Base-by-base conservation (phyloP, 2,113 vertebrate species). In the Oreotrochilus melanogaster region DNA sequence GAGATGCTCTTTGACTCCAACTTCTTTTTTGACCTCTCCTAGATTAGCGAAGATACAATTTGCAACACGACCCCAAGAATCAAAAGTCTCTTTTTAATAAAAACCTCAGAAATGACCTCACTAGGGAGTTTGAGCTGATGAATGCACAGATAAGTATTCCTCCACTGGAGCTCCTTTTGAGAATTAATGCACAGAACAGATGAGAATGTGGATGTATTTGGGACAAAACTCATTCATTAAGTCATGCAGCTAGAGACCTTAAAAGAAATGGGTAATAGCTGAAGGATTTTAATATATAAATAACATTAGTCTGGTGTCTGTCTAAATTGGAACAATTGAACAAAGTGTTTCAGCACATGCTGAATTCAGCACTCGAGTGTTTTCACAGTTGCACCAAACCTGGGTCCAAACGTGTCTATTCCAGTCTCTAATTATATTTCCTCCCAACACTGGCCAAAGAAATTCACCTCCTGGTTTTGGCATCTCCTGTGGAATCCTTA, bases 91-190 rank as follows among this genome's bases (percentile, higher is more conserved):
- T 92, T 91, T 94, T 94, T 91, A 94, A 53, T 95, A 92, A 93
- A 96, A 94, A 66, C 84, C 82, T 94, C 22, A 86, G 95, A 94
- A 96, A 89, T 95, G 90, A 96, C 92, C 79, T 97, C 92, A 92
- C 93, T 76, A 4, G 94, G 84, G 88, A 96, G 86, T 73, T 45
- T 13, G 66, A 91, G 39, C 62, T 92, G 93, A 97, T 96, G 95
- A 75, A 94, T 85, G 67, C 56, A 58, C 1, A 93, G 93, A 96
- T 94, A 93, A 95, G 91, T 76, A 91, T 82, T 33, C 73, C 76
- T 96, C 69, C 30, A 18, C 74, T 88, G 82, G 58, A 93, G 79
- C 48, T 88, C 18, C 83, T 90, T 78, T 88, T 80, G 74, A 90
- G 82, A 96, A 83, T 81, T 94, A 94, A 93, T 95, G 24, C 53